A percentile compares a stretch with the other conserved stretches of the same genome.
These are phyloP conservation scores for Seriola dumerili DNA, from an alignment of 2,113 vertebrate genomes.

Conservation along the genomic window DNA sequence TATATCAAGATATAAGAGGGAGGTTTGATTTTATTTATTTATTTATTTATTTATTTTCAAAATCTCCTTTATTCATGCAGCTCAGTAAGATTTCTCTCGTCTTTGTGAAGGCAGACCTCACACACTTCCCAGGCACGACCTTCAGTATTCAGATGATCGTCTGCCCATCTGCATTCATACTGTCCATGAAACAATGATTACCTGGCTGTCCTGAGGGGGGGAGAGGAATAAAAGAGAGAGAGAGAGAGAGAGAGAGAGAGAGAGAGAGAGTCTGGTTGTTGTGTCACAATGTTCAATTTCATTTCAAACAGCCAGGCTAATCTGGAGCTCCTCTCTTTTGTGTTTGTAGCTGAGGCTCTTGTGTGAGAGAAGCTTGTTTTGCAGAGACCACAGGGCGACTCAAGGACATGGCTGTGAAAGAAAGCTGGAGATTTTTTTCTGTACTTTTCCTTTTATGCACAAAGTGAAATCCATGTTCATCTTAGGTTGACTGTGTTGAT, in stretches of 20 bases:
- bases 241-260: neutral
- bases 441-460: constrained; percentile 26
- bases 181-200: constrained; percentile 67
- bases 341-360: constrained; percentile 47
- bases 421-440: constrained; percentile 12
- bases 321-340: constrained; percentile 62
- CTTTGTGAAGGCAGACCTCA: constrained; percentile 12
- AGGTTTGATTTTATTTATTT: neutral
- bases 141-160: constrained; percentile 41
- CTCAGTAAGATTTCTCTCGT: neutral
- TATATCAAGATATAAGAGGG: neutral
- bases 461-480: constrained; percentile 6
- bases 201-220: constrained; percentile 51
- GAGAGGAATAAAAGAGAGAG: constrained; percentile 43
- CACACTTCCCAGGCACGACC: constrained; percentile 33
- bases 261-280: constrained; percentile 46
- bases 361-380: constrained; percentile 51
- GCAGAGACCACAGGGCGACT: constrained; percentile 52
- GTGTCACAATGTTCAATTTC: constrained; percentile 74
- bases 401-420: constrained; percentile 56
- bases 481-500: constrained; percentile 1
- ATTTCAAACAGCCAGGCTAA: constrained; percentile 68
- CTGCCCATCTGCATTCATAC: constrained; percentile 69
- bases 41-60: neutral
- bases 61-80: neutral